These are phyloP conservation scores for Pimpla rufipes DNA, from an alignment of 2,888 invertebrate genomes.

Conservation along the genomic window DNA sequence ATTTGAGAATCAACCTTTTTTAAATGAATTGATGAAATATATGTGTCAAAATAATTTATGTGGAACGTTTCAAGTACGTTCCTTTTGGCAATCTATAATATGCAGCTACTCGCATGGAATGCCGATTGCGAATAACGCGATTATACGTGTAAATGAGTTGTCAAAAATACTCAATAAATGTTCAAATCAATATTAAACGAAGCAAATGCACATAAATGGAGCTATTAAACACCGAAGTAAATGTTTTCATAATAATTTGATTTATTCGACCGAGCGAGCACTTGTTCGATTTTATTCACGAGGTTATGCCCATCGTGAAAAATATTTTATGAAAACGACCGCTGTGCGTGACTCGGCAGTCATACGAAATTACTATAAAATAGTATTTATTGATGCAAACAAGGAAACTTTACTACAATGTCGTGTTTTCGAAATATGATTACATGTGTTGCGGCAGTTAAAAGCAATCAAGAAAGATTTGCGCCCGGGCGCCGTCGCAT, in stretches of 20 bases:
- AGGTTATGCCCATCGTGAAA: background rate
- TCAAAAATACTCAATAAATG: background rate
- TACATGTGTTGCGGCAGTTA: conserved; percentile 87
- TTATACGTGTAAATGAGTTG: background rate
- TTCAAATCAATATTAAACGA: background rate
- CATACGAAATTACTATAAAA: background rate
- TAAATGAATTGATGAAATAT: background rate
- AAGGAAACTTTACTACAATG: conserved; percentile 50
- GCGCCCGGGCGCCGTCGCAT: conserved; percentile 86
- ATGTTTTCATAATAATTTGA: background rate
- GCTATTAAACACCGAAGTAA: background rate
- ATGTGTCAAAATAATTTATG: background rate
- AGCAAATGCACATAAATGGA: background rate
- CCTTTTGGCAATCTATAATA: background rate
- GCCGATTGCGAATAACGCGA: background rate
- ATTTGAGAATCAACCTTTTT: no score
- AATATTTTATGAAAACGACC: background rate
- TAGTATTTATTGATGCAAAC: background rate
- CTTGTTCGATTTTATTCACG: background rate
- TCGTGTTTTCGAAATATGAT: conserved; percentile 55
- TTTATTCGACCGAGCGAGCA: conserved; percentile 1
- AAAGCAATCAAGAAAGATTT: conserved; percentile 93
- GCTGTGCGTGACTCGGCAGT: background rate
- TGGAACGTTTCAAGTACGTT: background rate
- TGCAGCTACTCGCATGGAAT: background rate